A percentile compares a stretch with the other conserved stretches of the same genome.
Evolutionary conservation across 2,888 invertebrate species (phyloP).

Genomic region (Leucozona laternaria): DNA sequence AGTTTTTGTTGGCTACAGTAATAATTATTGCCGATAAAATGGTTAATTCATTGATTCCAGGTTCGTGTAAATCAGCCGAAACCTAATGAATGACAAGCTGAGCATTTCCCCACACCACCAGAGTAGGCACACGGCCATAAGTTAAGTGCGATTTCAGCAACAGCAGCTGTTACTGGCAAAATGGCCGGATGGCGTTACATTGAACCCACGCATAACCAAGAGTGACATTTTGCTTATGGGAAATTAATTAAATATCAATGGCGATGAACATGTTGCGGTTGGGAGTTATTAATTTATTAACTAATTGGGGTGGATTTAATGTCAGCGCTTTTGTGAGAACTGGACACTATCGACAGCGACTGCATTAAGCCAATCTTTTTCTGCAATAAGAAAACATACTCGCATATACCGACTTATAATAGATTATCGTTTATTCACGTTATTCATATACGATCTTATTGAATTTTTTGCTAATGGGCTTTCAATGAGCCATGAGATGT

Average conservation of each 20-base stretch:
- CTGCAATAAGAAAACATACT: conserved; percentile 34
- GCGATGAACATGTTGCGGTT: conserved; percentile 54
- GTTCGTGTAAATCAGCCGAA: conserved; percentile 46
- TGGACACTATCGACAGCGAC: conserved; percentile 3
- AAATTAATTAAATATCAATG: conserved; percentile 67
- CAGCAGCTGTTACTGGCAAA: not conserved
- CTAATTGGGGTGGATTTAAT: conserved; percentile 47
- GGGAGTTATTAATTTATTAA: conserved; percentile 57
- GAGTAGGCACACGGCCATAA: not conserved
- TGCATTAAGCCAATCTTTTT: conserved; percentile 5
- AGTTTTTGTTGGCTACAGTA: conserved; percentile 15
- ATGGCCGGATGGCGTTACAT: conserved; percentile 51
- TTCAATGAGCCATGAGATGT: conserved; percentile 45
- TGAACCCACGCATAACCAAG: conserved; percentile 66
- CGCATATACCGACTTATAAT: not conserved
- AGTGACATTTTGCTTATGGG: conserved; percentile 61
- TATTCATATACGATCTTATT: conserved; percentile 1
- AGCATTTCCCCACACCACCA: conserved; percentile 7
- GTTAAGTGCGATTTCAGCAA: not conserved
- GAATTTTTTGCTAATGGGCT: conserved; percentile 44
- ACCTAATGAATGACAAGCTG: conserved; percentile 42
- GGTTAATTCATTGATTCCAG: conserved; percentile 62
- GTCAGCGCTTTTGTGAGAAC: conserved; percentile 40
- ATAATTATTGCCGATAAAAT: conserved; percentile 51
- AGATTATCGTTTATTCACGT: conserved; percentile 1